Conservation (phyloP, 2,113 vertebrate species). For the Glaucomys volans region DNA sequence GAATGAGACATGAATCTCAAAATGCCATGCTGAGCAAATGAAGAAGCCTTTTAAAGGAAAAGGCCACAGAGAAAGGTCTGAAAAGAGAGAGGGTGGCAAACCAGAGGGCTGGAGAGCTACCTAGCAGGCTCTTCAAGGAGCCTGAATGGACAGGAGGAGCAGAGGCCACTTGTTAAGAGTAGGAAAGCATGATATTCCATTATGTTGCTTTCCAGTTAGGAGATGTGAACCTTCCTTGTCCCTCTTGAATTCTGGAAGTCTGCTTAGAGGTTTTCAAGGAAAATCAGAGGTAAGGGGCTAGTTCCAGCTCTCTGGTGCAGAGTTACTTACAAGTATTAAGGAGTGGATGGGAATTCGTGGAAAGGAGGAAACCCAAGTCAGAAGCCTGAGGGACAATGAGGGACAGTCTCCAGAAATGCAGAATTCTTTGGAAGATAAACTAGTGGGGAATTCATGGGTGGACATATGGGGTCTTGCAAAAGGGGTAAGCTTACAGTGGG, state of each 20-base stretch:
- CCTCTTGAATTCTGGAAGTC: neutral
- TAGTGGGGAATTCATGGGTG: too few species aligned
- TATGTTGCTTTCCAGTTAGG: neutral
- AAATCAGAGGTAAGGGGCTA: neutral
- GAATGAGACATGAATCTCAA: too few species aligned
- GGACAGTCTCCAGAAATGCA: neutral
- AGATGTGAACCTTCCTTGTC: neutral
- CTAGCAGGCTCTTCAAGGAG: neutral
- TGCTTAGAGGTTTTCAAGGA: neutral
- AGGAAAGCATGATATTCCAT: neutral
- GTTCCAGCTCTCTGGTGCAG: neutral
- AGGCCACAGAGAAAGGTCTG: neutral
- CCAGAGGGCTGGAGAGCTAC: fast-evolving
- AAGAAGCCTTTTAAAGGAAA: too few species aligned
- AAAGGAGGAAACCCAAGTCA: neutral
- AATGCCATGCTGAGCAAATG: neutral
- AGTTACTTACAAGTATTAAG: neutral
- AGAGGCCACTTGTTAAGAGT: neutral
- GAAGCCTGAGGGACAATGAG: neutral
- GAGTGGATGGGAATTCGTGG: neutral
- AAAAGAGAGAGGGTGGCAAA: neutral
- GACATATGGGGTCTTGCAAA: too few species aligned
- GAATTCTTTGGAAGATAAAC: too few species aligned
- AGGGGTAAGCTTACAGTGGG: too few species aligned
- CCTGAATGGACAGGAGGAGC: neutral